phyloP scores from a whole-genome alignment of 2,797 vertebrate genomes.

The Remorina albescens region DNA sequence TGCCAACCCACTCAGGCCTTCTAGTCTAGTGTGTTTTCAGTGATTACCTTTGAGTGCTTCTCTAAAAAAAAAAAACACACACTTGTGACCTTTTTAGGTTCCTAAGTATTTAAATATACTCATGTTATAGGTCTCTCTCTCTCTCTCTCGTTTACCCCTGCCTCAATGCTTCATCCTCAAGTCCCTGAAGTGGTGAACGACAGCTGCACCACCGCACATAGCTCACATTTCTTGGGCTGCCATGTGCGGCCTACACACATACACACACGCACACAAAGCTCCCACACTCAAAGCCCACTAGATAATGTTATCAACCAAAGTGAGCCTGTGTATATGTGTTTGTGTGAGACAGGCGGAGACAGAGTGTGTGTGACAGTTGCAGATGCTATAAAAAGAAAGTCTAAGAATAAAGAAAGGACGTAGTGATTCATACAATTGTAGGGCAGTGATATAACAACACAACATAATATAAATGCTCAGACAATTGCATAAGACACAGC shows the following conservation, averaged over 20 bases:
- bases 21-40: conserved; percentile 1
- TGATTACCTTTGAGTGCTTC: background rate
- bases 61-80: conserved; percentile 23
- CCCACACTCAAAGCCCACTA: conserved; percentile 30
- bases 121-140: conserved; percentile 32
- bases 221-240: conserved; percentile 86
- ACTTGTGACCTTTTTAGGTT: conserved; percentile 33
- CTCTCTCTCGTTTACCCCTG: conserved; percentile 22
- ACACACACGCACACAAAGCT: conserved; percentile 21
- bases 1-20: conserved; percentile 61
- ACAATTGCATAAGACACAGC: background rate
- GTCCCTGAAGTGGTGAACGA: conserved; percentile 77
- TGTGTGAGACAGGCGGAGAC: conserved; percentile 34
- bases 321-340: conserved; percentile 15
- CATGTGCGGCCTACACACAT: conserved; percentile 56
- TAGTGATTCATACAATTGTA: conserved; percentile 51
- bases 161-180: conserved; percentile 45
- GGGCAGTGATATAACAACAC: conserved; percentile 50
- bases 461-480: background rate
- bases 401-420: conserved; percentile 66
- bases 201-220: conserved; percentile 87
- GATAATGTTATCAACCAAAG: conserved; percentile 67
- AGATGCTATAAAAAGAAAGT: conserved; percentile 72
- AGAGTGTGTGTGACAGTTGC: conserved; percentile 55
- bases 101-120: conserved; percentile 31